These are phyloP conservation scores for Carcinoscorpius rotundicauda DNA, from an alignment of 1,140 invertebrate species.

Conservation along the genomic window DNA sequence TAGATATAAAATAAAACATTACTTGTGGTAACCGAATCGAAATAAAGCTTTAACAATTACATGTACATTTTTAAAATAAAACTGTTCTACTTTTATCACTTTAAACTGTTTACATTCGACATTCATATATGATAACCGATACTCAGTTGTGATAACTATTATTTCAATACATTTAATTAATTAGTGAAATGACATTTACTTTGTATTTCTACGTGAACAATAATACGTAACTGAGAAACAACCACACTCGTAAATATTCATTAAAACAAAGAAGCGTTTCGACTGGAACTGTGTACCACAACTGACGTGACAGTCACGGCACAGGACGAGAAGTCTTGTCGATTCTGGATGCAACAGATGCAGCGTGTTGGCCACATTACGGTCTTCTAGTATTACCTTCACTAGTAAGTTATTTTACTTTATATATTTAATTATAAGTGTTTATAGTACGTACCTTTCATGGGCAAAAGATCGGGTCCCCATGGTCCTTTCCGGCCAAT, in stretches of 20 bases:
- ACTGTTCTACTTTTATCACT: too few species aligned
- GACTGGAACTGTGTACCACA: neutral
- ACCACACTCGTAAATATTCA: too few species aligned
- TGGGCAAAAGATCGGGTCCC: slow-evolving; percentile 35
- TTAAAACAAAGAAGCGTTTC: neutral
- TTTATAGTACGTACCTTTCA: slow-evolving; percentile 13
- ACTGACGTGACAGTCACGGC: neutral
- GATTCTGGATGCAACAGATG: neutral
- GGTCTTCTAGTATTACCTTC: neutral
- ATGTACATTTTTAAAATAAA: too few species aligned
- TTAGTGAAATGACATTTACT: too few species aligned
- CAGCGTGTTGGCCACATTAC: neutral
- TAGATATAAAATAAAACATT: neutral
- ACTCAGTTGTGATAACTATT: too few species aligned
- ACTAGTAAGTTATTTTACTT: neutral
- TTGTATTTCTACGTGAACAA: too few species aligned
- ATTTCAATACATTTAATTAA: too few species aligned
- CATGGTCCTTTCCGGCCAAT: slow-evolving; percentile 52
- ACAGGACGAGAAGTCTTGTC: neutral
- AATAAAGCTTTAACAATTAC: too few species aligned
- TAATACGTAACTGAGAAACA: too few species aligned
- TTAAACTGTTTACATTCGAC: neutral
- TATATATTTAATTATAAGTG: neutral
- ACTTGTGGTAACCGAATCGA: too few species aligned
- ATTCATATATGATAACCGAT: too few species aligned